Evolutionary conservation across 2,888 invertebrate genomes (phyloP), one percentile per base, ranked within the genome.

Genomic region (Petrophora chlorosata): DNA sequence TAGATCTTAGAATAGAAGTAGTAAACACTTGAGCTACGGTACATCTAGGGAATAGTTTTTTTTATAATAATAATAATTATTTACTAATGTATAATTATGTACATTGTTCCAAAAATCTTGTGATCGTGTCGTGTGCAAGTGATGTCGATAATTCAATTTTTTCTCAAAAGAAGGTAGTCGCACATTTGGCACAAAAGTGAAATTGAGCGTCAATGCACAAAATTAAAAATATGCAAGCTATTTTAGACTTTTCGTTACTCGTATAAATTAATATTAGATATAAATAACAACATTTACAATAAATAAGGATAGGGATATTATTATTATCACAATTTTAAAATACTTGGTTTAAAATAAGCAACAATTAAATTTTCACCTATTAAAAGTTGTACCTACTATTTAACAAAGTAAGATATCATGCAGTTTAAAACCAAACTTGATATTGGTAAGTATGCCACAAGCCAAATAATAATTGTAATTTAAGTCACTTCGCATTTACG

Each of bases 101-200:
- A 87, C 87, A 86, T 81, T 75, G 82, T 70, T 86, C 83, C 85
- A 85, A 86, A 85, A 86, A 69, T 78, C 69, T 56, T 71, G 66
- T 68, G 70, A 68, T 63, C 44, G 69, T 73, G 67, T 67, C 59
- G 52, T 63, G 76, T 68, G 72, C 67, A 65, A 55, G 62, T 67
- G 68, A 64, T 57, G 63, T 69, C 43, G 53, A 67, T 67, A 62
- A 60, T 56, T 61, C 15, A 25, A 8, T 49, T 55, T 22, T 19
- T 32, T 28, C 25, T 46, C 13, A 30, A 14, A 47, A 30, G n/a
- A 38, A 22, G 2, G 5, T 34, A 33, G 23, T 73, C 61, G 59
- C 66, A 50, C 65, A 59, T 84, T 86, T 86, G 85, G 85, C 85
- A 86, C 86, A 68, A 57, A 62, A 66, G 66, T 79, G 70, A 60